These are phyloP conservation scores for Candidula unifasciata DNA, from an alignment of 2,888 invertebrate species.

Conservation along the genomic window DNA sequence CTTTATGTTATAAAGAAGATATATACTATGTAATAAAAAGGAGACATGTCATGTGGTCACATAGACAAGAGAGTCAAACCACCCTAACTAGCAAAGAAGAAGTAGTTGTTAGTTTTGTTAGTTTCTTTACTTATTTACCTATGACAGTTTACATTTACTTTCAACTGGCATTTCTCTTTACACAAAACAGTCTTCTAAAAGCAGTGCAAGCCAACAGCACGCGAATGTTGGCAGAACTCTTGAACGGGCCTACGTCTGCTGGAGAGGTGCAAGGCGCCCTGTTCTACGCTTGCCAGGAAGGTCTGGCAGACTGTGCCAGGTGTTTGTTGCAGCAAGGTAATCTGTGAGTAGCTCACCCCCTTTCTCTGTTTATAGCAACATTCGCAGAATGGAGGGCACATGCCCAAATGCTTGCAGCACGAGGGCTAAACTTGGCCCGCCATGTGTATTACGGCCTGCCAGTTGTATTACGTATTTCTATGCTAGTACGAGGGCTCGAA, in stretches of 20 bases:
- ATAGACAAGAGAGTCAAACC: no score
- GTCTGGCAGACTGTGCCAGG: constrained; percentile 36
- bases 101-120: neutral
- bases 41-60: no score
- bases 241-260: constrained; percentile 10
- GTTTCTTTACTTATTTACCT: neutral
- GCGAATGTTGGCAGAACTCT: neutral
- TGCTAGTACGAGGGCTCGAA: no score
- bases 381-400: neutral
- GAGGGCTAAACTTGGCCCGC: no score
- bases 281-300: constrained; percentile 14
- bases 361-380: neutral
- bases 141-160: neutral
- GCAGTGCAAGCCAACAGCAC: constrained; percentile 26
- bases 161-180: neutral
- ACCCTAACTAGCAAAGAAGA: neutral
- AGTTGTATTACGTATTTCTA: no score
- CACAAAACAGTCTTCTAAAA: constrained; percentile 12
- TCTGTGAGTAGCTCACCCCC: neutral
- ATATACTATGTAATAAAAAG: no score
- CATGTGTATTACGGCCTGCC: no score
- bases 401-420: no score
- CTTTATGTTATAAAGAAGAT: no score
- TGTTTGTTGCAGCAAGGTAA: constrained; percentile 35
- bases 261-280: constrained; percentile 26